Base-by-base conservation (phyloP, 2,888 invertebrate species). In the Eristalinus sepulchralis region DNA sequence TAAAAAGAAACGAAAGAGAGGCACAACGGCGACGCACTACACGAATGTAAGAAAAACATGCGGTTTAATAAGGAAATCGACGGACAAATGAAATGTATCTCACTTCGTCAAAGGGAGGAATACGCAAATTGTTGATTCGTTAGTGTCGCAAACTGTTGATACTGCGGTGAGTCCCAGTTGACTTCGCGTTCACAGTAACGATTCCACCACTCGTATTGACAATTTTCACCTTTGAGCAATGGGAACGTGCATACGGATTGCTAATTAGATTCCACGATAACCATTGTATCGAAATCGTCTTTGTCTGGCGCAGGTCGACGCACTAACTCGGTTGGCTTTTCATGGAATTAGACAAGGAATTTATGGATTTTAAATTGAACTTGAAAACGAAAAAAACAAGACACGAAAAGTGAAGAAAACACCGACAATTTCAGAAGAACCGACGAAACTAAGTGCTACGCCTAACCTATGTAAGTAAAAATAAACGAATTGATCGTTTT, bases 401-500 rank as follows among this genome's bases (percentile, higher is more conserved):
- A 82, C 73, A 82, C 70, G 13, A 57, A 17, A 17, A 27, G 27
- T 27, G 27, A 47, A 47, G 17, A 47, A 47, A 47, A 47, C 47
- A 36, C 85, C 73, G 47, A 78, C 85, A 70, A 86, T 64, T 78
- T 82, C 77, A 70, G 73, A 70, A 64, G 85, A 86, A 60, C 73
- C 78, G 77, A 82, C 31, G 17, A 82, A 82, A 78, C 82, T 82
- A 78, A 72, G 72, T 80, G 60, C 55, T 80, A 73, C 73, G 70
- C 75, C 67, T 82, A 68, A 47, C 17, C 17, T 47, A 47, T 47
- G 47, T 47, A 47, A 85, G 70, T 82, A 82, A 81, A 85, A 82
- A 82, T 85, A 85, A 82, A 73, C 82, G 73, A 86, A 68, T 81
- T 82, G 85, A 86, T 86, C 85, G 66, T 77, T 77, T 70, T 63